These are phyloP conservation scores for Morinoia aosen DNA, from an alignment of 2,888 invertebrate species.

Conservation along the genomic window DNA sequence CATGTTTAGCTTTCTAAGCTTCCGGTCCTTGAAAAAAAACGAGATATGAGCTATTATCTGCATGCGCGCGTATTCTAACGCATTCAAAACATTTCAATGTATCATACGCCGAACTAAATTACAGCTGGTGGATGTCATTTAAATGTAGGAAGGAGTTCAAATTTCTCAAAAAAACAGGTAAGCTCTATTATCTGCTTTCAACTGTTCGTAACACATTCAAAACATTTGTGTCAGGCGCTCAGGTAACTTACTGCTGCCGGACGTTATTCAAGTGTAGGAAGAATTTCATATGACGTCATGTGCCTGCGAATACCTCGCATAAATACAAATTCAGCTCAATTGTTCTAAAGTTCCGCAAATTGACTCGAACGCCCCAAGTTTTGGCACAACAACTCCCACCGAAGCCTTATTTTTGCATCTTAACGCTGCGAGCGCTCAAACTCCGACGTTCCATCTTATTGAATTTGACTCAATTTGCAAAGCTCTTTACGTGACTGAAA, in stretches of 20 bases:
- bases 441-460: conserved; percentile 5
- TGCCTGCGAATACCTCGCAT: not conserved
- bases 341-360: conserved; percentile 4
- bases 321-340: not conserved
- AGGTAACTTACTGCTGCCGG: not conserved
- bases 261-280: not conserved
- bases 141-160: not conserved
- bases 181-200: not conserved
- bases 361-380: not conserved
- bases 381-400: conserved; percentile 5
- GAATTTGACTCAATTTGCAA: conserved; percentile 29
- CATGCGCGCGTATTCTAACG: not conserved
- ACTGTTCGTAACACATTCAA: not conserved
- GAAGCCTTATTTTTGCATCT: not conserved
- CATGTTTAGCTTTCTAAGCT: not conserved
- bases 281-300: not conserved
- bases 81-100: not conserved
- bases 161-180: not conserved
- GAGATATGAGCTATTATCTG: not conserved
- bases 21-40: not conserved
- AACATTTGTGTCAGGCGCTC: not conserved
- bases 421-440: not conserved
- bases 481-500: conserved; percentile 47
- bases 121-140: not conserved
- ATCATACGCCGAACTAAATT: not conserved